Evolutionary conservation across 2,113 vertebrate species (phyloP).

Genomic region (Bufo gargarizans): DNA sequence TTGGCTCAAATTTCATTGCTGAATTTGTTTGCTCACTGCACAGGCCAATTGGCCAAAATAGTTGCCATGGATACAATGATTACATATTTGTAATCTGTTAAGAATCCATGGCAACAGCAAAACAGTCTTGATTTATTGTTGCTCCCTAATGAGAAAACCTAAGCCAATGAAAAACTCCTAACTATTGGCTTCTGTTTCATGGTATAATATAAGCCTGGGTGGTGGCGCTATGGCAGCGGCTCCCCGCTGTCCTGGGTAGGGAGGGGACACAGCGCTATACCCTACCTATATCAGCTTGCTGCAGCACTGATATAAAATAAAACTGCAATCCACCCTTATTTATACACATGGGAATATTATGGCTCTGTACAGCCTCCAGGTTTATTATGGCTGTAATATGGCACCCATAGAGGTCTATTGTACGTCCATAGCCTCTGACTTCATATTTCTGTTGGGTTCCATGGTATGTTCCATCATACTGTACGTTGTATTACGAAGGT

Average conservation of each 20-base stretch:
- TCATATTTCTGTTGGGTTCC: too few species aligned
- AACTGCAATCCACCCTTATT: too few species aligned
- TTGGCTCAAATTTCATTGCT: not conserved
- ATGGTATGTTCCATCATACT: too few species aligned
- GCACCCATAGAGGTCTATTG: too few species aligned
- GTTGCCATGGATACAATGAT: constrained; percentile 40
- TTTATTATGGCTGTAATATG: too few species aligned
- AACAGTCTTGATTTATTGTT: not conserved
- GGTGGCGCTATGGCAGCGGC: not conserved
- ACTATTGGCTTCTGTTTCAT: not conserved
- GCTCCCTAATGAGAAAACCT: not conserved
- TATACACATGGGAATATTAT: too few species aligned
- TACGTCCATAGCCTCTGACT: too few species aligned
- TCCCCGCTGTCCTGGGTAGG: not conserved
- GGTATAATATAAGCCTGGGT: not conserved
- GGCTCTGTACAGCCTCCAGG: too few species aligned
- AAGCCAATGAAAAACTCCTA: not conserved
- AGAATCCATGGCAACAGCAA: not conserved
- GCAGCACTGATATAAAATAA: too few species aligned
- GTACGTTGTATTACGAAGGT: too few species aligned
- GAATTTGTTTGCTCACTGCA: not conserved
- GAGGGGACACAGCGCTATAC: too few species aligned
- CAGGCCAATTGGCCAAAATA: not conserved
- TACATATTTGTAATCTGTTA: not conserved
- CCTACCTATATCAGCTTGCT: too few species aligned